Conservation (phyloP, 1,140 invertebrate genomes). For the Drosophila ironensis region DNA sequence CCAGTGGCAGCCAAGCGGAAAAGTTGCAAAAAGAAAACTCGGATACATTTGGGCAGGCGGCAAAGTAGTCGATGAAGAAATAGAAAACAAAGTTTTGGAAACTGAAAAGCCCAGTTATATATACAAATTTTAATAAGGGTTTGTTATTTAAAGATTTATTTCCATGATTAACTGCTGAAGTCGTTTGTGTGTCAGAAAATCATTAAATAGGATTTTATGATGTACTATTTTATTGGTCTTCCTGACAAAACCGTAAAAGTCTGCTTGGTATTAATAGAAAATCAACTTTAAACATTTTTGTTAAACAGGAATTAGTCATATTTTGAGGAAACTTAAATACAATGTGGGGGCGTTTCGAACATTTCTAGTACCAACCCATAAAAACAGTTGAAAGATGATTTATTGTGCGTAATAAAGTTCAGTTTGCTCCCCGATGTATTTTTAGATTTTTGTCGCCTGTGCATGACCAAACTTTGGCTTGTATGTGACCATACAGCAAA, state of each 20-base stretch:
- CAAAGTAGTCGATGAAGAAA: slow-evolving; percentile 29
- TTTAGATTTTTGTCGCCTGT: slow-evolving; percentile 23
- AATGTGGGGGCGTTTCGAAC: background rate
- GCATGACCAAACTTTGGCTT: background rate
- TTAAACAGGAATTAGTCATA: background rate
- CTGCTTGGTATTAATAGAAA: background rate
- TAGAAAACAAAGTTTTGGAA: no score
- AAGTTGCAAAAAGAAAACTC: slow-evolving; percentile 46
- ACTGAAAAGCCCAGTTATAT: no score
- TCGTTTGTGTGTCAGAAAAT: background rate
- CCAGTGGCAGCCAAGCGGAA: slow-evolving; percentile 43
- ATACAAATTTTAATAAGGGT: no score
- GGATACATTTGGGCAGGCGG: slow-evolving; percentile 32
- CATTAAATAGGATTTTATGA: background rate
- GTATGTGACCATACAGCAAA: background rate
- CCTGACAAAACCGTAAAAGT: no score
- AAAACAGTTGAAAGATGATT: background rate
- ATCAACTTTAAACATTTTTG: background rate
- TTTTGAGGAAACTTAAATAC: background rate
- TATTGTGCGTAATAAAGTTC: no score
- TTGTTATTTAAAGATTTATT: no score
- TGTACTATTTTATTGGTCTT: no score
- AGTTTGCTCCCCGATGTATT: background rate
- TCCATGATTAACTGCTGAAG: no score
- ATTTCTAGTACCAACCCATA: no score